phyloP scores from a whole-genome alignment of 2,113 vertebrate genomes.

The Hystrix brachyura region DNA sequence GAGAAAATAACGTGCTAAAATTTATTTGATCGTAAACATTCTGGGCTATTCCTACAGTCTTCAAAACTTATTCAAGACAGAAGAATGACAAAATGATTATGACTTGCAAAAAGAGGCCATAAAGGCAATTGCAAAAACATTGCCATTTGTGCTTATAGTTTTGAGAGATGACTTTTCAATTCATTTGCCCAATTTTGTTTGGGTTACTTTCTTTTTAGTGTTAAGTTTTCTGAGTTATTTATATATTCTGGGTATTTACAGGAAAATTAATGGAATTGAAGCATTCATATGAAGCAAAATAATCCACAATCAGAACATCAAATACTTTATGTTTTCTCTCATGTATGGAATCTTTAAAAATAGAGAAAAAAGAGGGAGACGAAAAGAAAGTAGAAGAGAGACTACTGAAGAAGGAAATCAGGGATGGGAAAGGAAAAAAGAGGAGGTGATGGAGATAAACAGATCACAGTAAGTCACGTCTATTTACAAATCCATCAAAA shows the following conservation, averaged over 20 bases:
- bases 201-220: too few relatives aligned
- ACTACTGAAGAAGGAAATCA: not conserved
- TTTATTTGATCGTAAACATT: not conserved
- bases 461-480: not conserved
- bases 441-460: not conserved
- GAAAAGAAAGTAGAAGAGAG: not conserved
- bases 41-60: not conserved
- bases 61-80: not conserved
- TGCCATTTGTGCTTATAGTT: too few relatives aligned
- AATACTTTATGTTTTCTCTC: too few relatives aligned
- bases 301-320: too few relatives aligned
- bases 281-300: too few relatives aligned
- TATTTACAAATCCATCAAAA: too few relatives aligned
- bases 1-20: not conserved
- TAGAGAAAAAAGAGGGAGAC: not conserved
- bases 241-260: too few relatives aligned
- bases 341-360: too few relatives aligned
- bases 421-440: not conserved
- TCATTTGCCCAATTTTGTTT: too few relatives aligned
- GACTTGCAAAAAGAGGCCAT: not conserved
- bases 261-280: too few relatives aligned
- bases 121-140: not conserved
- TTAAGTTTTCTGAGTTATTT: too few relatives aligned
- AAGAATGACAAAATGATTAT: not conserved
- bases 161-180: too few relatives aligned